Conservation (phyloP, 2,797 vertebrate species). For the Epinephelus awoara region DNA sequence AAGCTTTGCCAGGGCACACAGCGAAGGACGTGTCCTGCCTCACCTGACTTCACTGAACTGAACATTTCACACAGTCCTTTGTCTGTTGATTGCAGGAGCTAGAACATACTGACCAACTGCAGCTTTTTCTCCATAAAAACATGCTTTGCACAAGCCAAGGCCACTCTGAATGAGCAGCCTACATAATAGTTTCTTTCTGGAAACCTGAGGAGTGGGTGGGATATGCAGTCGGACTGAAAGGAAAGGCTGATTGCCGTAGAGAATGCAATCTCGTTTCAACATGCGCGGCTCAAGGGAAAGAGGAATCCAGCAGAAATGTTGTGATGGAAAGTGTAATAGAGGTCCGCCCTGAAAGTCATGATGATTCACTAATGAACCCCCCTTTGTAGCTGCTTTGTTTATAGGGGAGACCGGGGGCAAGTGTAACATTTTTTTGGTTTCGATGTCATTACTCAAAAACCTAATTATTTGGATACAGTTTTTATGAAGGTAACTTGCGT, state of each 20-base stretch:
- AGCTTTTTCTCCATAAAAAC: not conserved
- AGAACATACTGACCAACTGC: conserved; percentile 14
- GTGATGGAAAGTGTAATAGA: conserved; percentile 2
- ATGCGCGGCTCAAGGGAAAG: not conserved
- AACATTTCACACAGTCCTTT: conserved; percentile 6
- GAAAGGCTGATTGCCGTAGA: conserved; percentile 43
- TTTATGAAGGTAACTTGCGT: too few species aligned
- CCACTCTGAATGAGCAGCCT: conserved; percentile 38
- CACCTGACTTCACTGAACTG: not conserved
- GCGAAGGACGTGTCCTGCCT: not conserved
- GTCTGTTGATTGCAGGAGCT: not conserved
- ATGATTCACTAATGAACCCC: not conserved
- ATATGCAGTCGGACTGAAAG: conserved; percentile 17
- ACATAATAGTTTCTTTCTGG: conserved; percentile 34
- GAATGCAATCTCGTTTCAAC: conserved; percentile 31
- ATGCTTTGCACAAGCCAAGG: conserved; percentile 60
- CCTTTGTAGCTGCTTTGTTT: too few species aligned
- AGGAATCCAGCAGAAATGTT: not conserved
- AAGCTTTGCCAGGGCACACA: not conserved
- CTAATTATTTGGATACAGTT: too few species aligned
- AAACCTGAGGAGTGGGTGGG: conserved; percentile 42
- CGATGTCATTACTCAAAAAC: too few species aligned
- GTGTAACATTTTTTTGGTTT: too few species aligned
- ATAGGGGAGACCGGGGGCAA: too few species aligned
- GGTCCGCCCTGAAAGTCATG: not conserved